Conservation (phyloP, 2,113 vertebrate species). For the Solea solea region DNA sequence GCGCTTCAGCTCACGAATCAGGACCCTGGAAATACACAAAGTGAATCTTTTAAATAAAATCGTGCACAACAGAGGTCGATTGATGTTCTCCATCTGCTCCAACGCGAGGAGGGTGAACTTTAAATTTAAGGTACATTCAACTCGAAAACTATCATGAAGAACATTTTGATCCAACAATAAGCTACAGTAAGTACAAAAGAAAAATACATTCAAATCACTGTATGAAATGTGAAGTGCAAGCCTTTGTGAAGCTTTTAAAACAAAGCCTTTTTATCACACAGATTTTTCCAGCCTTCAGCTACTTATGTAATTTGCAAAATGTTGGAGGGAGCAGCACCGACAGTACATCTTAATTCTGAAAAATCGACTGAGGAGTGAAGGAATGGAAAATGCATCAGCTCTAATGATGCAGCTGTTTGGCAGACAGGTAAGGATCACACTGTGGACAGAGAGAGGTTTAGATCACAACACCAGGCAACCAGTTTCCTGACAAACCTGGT, state of each 20-base stretch:
- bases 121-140: constrained; percentile 8
- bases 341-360: constrained; percentile 8
- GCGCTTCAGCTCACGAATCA: constrained; percentile 86
- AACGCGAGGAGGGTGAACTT: no score
- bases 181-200: background rate
- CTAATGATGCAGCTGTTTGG: constrained; percentile 38
- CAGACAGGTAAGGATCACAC: constrained; percentile 57
- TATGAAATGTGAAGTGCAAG: constrained; percentile 11
- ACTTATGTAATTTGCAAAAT: constrained; percentile 5
- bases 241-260: constrained; percentile 8
- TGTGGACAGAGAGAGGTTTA: constrained; percentile 26
- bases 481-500: constrained; percentile 37
- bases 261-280: background rate
- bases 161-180: background rate
- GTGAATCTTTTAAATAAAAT: constrained; percentile 2
- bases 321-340: constrained; percentile 5
- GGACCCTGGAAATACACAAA: constrained; percentile 71
- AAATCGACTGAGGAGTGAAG: constrained; percentile 23
- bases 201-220: background rate
- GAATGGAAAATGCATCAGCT: constrained; percentile 43
- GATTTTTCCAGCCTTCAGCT: constrained; percentile 9
- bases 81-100: background rate
- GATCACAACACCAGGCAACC: constrained; percentile 4
- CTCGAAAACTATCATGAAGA: constrained; percentile 15
- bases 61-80: no score